Evolutionary conservation across 2,888 invertebrate species (phyloP).

Genomic region (Sesamia inferens): DNA sequence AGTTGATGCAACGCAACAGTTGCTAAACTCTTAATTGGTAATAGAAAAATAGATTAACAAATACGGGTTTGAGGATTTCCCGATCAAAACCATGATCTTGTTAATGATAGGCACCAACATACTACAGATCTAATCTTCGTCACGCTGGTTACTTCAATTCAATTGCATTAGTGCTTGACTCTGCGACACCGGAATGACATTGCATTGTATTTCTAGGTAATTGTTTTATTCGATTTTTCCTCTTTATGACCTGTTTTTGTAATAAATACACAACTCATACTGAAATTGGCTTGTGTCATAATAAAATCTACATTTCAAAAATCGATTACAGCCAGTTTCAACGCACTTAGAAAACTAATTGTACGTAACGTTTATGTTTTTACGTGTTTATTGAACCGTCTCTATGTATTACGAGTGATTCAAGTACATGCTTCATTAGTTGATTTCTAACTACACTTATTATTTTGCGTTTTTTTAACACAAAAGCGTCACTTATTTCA

Average conservation of each 20-base stretch:
- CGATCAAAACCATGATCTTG: conserved; percentile 11
- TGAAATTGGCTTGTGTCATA: conserved; percentile 36
- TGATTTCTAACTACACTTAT: conserved; percentile 53
- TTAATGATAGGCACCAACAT: conserved; percentile 17
- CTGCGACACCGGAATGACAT: conserved; percentile 40
- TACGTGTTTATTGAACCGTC: conserved; percentile 49
- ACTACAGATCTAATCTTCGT: conserved; percentile 15
- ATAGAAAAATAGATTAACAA: conserved; percentile 48
- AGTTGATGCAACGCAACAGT: conserved; percentile 74
- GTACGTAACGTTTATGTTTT: conserved; percentile 43
- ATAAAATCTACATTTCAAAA: conserved; percentile 37
- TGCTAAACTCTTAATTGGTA: conserved; percentile 80
- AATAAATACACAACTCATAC: conserved; percentile 28
- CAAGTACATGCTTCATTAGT: conserved; percentile 55
- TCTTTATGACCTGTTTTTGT: conserved; percentile 17
- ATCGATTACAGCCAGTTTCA: conserved; percentile 38
- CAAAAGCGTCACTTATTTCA: conserved; percentile 42
- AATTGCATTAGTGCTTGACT: conserved; percentile 16
- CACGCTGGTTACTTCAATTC: conserved; percentile 17
- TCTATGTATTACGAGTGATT: conserved; percentile 35
- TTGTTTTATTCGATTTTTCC: conserved; percentile 30
- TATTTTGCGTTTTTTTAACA: conserved; percentile 40
- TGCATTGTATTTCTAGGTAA: conserved; percentile 51
- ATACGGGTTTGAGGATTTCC: conserved; percentile 10
- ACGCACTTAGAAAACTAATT: conserved; percentile 48